Evolutionary conservation across 2,888 invertebrate genomes (phyloP).

Genomic region (Mythimna albipuncta): DNA sequence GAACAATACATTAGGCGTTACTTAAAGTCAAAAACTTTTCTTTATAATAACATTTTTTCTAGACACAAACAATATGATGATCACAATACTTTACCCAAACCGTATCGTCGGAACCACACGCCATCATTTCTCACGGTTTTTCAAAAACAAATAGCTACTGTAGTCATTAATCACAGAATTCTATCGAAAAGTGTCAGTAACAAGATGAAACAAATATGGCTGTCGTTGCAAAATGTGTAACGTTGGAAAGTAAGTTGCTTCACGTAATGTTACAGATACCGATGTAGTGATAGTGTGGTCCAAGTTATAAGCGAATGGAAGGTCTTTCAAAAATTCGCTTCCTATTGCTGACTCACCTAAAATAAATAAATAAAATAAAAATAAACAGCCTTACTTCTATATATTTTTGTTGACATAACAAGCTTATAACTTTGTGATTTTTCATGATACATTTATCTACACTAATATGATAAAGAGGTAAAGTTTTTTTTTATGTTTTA

Average conservation of each 20-base stretch:
- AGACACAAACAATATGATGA: constrained; percentile 14
- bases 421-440: too few relatives aligned
- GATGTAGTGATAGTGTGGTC: constrained; percentile 59
- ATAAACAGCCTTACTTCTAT: too few relatives aligned
- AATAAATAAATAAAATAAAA: too few relatives aligned
- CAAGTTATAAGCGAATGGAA: constrained; percentile 36
- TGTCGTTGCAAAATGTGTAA: constrained; percentile 75
- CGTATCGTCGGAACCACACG: background rate
- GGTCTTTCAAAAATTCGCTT: background rate
- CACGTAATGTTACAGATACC: constrained; percentile 73
- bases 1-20: too few relatives aligned
- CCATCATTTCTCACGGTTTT: constrained; percentile 29
- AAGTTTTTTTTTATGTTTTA: too few relatives aligned
- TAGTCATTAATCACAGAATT: constrained; percentile 36
- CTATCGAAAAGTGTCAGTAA: constrained; percentile 39
- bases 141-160: constrained; percentile 24
- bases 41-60: constrained; percentile 1
- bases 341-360: background rate
- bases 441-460: too few relatives aligned
- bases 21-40: background rate
- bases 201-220: constrained; percentile 61
- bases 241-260: constrained; percentile 76
- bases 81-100: constrained; percentile 23
- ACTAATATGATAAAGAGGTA: too few relatives aligned
- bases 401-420: too few relatives aligned